Conservation (phyloP, 2,888 invertebrate genomes). For the Watsonalla binaria region DNA sequence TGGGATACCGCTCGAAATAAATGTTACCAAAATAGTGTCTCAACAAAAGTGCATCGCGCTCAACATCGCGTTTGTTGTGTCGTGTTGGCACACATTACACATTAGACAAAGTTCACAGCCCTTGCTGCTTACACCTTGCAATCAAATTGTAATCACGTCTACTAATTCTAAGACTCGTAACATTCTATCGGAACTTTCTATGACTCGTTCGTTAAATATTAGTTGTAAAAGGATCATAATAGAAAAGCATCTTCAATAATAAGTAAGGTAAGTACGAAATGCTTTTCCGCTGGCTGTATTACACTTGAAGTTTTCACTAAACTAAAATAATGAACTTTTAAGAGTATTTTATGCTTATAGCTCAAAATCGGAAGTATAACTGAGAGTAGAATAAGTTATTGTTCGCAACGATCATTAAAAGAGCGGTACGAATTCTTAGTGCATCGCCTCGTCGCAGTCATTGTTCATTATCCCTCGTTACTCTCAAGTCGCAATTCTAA, state of each 20-base stretch:
- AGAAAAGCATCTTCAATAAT: neutral
- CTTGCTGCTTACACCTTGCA: too few relatives aligned
- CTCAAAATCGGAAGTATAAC: constrained; percentile 41
- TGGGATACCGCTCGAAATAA: constrained; percentile 57
- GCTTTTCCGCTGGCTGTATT: neutral
- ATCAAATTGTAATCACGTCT: too few relatives aligned
- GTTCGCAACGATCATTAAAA: constrained; percentile 45
- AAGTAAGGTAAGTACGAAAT: neutral
- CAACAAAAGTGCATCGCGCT: constrained; percentile 39
- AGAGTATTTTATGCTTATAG: constrained; percentile 7
- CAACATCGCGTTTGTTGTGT: constrained; percentile 8
- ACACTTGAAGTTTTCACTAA: constrained; percentile 8
- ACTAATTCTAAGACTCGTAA: constrained; percentile 2
- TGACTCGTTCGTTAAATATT: neutral
- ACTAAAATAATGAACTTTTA: constrained; percentile 4
- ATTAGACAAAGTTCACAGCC: too few relatives aligned
- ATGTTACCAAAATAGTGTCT: constrained; percentile 53
- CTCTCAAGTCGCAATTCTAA: constrained; percentile 51
- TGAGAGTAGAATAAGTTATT: constrained; percentile 43
- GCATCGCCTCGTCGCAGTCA: constrained; percentile 42
- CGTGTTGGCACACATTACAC: neutral
- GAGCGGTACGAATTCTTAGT: constrained; percentile 50
- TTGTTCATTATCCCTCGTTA: constrained; percentile 46
- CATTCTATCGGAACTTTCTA: constrained; percentile 10
- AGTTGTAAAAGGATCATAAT: neutral